Evolutionary conservation across 2,797 vertebrate species (phyloP), one percentile per base, ranked within the genome.

Genomic region (Poecilia picta): DNA sequence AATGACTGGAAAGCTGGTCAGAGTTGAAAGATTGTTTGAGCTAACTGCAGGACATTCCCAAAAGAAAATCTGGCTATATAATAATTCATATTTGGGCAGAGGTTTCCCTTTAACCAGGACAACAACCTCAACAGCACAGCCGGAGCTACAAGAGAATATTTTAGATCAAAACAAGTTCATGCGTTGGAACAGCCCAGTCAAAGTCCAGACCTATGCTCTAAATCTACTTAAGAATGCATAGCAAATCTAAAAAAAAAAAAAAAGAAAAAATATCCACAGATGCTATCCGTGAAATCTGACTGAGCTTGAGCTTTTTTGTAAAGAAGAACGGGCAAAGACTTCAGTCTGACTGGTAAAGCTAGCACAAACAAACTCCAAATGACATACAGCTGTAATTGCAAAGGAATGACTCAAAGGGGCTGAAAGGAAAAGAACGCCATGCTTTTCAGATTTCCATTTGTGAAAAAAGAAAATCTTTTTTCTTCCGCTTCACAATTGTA

Each of bases 381-480:
- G 43, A 45, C 41, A 71, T 71, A 23, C 68, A 71, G 68, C 68
- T 71, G 41, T 18, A 71, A 71, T 71, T 71, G 7, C 68, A 71
- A 16, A 46, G 68, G 15, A 45, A 71, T 71, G 39, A 45, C 68
- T 71, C 41, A n/a, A 45, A 45, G 28, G 25, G 68, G 12, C 25
- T n/a, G 41, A 45, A 28, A 71, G 41, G 68, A 45, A 28, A n/a
- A 71, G 13, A 45, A 45, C 11, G 6, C 13, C 43, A 71, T 28
- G 8, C 25, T 71, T 71, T 45, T 46, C 8, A 45, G 68, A 71
- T 71, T 71, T 28, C 45, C 13, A 45, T 45, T 71, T 45, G 5
- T 28, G 45, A 71, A 71, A 71, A 28, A 71, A 13, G 4, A 15
- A 71, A n/a, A n/a, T 68, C 4, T 70, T 43, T 25, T 71, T 43